phyloP scores from a whole-genome alignment of 2,797 vertebrate genomes.

The Artibeus jamaicensis region DNA sequence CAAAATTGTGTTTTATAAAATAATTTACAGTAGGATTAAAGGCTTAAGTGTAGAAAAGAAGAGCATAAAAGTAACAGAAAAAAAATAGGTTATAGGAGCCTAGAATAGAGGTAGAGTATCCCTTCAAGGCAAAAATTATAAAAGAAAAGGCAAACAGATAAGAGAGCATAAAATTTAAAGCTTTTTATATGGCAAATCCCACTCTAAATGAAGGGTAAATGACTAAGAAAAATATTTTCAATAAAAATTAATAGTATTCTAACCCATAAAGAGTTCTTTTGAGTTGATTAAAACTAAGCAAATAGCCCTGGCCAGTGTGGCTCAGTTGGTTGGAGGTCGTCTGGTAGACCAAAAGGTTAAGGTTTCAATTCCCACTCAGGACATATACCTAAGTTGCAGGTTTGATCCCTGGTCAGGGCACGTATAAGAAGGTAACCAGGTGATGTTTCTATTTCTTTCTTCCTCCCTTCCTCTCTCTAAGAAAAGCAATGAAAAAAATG shows the following conservation, averaged over 20 bases:
- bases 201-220: not conserved
- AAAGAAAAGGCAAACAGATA: not conserved
- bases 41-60: not conserved
- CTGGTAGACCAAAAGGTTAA: not conserved
- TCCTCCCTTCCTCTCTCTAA: not conserved
- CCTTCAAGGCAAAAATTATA: not conserved
- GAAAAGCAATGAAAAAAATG: not conserved
- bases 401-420: too few relatives aligned
- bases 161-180: not conserved
- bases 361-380: not conserved
- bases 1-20: not conserved
- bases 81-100: not conserved
- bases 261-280: not conserved
- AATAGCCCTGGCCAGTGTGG: not conserved
- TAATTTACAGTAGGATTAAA: not conserved
- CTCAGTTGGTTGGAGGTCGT: not conserved
- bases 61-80: not conserved
- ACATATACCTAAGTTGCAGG: not conserved
- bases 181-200: not conserved
- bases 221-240: not conserved
- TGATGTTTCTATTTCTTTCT: not conserved
- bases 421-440: not conserved
- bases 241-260: not conserved
- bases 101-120: not conserved
- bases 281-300: not conserved